Percentiles rank a stretch among this genome's conserved stretches.
Conservation (phyloP, 2,113 vertebrate genomes). For the Cavia porcellus region DNA sequence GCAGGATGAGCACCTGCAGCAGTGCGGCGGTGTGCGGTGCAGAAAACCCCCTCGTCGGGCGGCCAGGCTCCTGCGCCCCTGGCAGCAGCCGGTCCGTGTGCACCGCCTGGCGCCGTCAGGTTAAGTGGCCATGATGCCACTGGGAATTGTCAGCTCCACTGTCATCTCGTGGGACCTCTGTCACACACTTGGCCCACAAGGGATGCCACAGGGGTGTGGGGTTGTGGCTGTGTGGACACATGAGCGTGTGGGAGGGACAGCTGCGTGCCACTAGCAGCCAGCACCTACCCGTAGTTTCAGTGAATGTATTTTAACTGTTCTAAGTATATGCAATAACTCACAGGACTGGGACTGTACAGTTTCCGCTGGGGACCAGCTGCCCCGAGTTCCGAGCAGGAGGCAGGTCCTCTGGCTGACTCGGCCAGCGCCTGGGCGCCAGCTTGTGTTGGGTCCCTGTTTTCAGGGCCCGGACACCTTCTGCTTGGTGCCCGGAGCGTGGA, state of each 20-base stretch:
- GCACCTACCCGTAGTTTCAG: neutral
- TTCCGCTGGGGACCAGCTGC: neutral
- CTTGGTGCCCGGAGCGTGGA: accelerated
- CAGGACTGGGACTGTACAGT: neutral
- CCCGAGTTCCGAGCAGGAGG: neutral
- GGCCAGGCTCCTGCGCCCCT: no score
- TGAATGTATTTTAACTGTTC: neutral
- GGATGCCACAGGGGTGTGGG: neutral
- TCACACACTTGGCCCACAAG: neutral
- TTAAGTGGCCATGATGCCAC: neutral
- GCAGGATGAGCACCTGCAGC: neutral
- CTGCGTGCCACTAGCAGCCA: neutral
- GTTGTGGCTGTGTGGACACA: neutral
- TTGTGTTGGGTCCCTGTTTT: neutral
- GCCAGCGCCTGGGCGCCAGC: neutral
- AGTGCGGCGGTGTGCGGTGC: neutral
- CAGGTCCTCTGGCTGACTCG: neutral
- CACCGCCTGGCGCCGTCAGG: neutral
- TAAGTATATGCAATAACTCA: neutral
- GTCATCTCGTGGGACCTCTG: neutral
- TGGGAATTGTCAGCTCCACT: neutral
- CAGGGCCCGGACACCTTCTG: neutral
- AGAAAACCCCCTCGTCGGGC: neutral
- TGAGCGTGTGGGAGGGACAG: neutral
- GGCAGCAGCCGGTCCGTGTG: neutral